Conservation (phyloP, 2,888 invertebrate species). For the Amblyteles armatorius region DNA sequence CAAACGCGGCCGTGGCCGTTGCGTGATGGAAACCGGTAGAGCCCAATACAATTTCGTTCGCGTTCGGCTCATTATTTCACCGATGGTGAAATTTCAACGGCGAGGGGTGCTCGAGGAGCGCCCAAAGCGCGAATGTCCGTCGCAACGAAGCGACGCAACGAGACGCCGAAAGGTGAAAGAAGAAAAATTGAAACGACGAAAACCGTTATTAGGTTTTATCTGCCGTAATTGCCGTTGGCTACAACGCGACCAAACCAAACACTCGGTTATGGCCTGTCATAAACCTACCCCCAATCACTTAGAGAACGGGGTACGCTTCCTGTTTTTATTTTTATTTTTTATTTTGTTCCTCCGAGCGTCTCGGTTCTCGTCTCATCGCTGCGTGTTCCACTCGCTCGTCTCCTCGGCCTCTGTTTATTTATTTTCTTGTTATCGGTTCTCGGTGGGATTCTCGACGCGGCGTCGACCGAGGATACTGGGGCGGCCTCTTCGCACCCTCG, state of each 20-base stretch:
- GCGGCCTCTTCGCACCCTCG: neutral
- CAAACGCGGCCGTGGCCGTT: neutral
- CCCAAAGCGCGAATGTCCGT: neutral
- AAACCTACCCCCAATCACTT: constrained; percentile 84
- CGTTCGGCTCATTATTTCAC: neutral
- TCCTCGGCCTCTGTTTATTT: neutral
- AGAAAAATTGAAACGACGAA: constrained; percentile 57
- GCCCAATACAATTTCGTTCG: neutral
- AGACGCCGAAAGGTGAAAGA: constrained; percentile 25
- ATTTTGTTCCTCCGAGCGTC: neutral
- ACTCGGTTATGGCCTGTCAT: constrained; percentile 81
- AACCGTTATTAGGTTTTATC: constrained; percentile 80
- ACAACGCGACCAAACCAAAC: constrained; percentile 82
- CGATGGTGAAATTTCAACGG: constrained; percentile 1
- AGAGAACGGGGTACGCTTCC: constrained; percentile 75
- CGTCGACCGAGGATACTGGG: neutral
- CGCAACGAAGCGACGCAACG: neutral
- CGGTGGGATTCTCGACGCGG: neutral
- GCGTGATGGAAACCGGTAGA: neutral
- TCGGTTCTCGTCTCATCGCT: neutral
- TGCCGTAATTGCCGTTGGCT: constrained; percentile 81
- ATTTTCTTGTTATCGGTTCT: neutral
- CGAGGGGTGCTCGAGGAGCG: neutral
- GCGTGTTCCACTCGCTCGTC: constrained; percentile 8
- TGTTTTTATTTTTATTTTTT: constrained; percentile 66